Evolutionary conservation across 2,888 invertebrate genomes (phyloP).

Genomic region (Portevinia maculata): DNA sequence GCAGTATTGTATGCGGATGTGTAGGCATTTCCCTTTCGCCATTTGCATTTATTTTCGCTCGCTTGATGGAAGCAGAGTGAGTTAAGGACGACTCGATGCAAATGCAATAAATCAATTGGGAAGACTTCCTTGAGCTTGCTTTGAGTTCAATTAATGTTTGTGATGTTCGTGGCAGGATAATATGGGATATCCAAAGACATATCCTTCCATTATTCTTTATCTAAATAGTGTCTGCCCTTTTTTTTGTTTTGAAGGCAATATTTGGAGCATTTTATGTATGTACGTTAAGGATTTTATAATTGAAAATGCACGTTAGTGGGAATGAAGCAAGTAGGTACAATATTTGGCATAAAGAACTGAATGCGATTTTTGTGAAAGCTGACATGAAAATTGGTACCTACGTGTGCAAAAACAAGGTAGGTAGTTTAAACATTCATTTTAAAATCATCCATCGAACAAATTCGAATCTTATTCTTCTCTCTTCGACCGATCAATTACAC

Average conservation of each 20-base stretch:
- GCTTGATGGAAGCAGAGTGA: slow-evolving; percentile 23
- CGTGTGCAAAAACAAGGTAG: too few relatives aligned
- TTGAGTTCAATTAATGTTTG: slow-evolving; percentile 68
- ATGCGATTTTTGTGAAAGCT: too few relatives aligned
- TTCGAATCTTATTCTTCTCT: too few relatives aligned
- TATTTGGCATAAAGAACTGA: too few relatives aligned
- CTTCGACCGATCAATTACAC: too few relatives aligned
- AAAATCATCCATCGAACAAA: too few relatives aligned
- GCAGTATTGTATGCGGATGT: slow-evolving; percentile 69
- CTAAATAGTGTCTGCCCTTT: slow-evolving; percentile 11
- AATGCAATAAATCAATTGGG: slow-evolving; percentile 73
- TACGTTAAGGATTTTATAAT: slow-evolving; percentile 35
- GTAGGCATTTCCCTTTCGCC: slow-evolving; percentile 70
- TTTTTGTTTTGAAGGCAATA: slow-evolving; percentile 17
- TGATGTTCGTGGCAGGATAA: slow-evolving; percentile 61
- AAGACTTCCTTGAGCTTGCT: slow-evolving; percentile 53
- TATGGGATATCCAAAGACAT: slow-evolving; percentile 40
- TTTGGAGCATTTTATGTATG: slow-evolving; percentile 23
- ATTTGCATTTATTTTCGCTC: slow-evolving; percentile 65
- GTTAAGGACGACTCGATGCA: slow-evolving; percentile 66
- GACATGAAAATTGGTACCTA: too few relatives aligned
- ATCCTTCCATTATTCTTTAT: slow-evolving; percentile 34
- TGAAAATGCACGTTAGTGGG: slow-evolving; percentile 10
- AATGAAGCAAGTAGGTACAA: slow-evolving; percentile 2
- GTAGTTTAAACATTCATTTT: too few relatives aligned